Conservation (phyloP, 2,113 vertebrate species). For the Pseudonaja textilis region DNA sequence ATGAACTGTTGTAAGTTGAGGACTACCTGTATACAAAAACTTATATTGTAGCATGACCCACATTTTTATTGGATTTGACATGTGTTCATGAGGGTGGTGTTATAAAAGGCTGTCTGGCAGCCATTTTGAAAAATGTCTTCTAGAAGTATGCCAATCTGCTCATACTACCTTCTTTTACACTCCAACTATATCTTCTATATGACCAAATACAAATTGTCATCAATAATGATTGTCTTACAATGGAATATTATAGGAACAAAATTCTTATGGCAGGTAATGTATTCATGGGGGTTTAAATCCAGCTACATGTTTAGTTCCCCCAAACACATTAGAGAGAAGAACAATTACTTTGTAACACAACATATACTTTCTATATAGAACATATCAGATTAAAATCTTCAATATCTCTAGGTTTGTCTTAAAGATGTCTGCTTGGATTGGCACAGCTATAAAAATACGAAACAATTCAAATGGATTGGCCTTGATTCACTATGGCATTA, state of each 20-base stretch:
- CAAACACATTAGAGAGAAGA: neutral
- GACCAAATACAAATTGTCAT: neutral
- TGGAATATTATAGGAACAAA: neutral
- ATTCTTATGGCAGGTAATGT: slow-evolving; percentile 22
- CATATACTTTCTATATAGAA: neutral
- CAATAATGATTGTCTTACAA: neutral
- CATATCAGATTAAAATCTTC: neutral
- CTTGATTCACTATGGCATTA: neutral
- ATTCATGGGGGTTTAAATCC: slow-evolving; percentile 31
- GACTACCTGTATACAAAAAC: neutral
- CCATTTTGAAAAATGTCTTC: neutral
- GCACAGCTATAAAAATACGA: neutral
- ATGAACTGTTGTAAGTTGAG: too few species aligned
- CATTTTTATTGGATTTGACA: neutral
- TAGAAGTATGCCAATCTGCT: neutral
- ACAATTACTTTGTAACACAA: neutral
- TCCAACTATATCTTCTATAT: neutral
- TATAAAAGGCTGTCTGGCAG: neutral
- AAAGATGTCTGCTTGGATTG: neutral
- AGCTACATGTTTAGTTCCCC: neutral
- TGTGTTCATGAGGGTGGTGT: neutral
- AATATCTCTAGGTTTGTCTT: neutral
- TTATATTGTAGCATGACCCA: neutral
- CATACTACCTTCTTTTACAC: neutral
- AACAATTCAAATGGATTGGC: neutral